Percentiles rank a stretch among this genome's conserved stretches.
phyloP scores from a whole-genome alignment of 2,888 invertebrate genomes.

The Drosophila anomalata region DNA sequence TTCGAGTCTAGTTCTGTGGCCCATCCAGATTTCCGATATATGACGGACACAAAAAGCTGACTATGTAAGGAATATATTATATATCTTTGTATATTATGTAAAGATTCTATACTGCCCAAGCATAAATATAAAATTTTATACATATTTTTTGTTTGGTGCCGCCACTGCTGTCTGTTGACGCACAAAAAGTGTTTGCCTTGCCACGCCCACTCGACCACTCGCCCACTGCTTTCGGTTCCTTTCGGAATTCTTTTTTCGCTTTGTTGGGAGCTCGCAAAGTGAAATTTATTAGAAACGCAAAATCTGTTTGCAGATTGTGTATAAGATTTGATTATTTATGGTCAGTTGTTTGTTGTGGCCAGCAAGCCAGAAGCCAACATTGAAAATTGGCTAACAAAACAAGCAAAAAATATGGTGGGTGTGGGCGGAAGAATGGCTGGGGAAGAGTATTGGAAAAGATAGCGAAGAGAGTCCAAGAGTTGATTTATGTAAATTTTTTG shows the following conservation, averaged over 20 bases:
- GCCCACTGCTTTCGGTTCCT: constrained; percentile 9
- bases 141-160: constrained; percentile 38
- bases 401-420: neutral
- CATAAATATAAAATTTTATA: constrained; percentile 71
- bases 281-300: constrained; percentile 79
- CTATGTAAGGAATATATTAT: constrained; percentile 6
- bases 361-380: constrained; percentile 34
- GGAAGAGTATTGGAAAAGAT: constrained; percentile 17
- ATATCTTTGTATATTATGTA: constrained; percentile 18
- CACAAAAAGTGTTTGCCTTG: constrained; percentile 54
- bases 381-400: constrained; percentile 48
- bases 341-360: constrained; percentile 54
- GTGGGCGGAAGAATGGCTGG: neutral
- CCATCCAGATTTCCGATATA: constrained; percentile 51
- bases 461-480: constrained; percentile 28
- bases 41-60: neutral
- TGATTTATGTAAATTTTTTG: constrained; percentile 42
- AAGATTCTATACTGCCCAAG: constrained; percentile 12
- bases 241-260: constrained; percentile 15
- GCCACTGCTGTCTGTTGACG: constrained; percentile 51
- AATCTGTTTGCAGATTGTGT: constrained; percentile 77
- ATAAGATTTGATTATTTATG: constrained; percentile 76
- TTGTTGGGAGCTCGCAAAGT: constrained; percentile 61
- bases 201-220: constrained; percentile 4
- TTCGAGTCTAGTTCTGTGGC: constrained; percentile 36